These are phyloP conservation scores for Physocephala rufipes DNA, from an alignment of 2,888 invertebrate genomes.

Conservation along the genomic window DNA sequence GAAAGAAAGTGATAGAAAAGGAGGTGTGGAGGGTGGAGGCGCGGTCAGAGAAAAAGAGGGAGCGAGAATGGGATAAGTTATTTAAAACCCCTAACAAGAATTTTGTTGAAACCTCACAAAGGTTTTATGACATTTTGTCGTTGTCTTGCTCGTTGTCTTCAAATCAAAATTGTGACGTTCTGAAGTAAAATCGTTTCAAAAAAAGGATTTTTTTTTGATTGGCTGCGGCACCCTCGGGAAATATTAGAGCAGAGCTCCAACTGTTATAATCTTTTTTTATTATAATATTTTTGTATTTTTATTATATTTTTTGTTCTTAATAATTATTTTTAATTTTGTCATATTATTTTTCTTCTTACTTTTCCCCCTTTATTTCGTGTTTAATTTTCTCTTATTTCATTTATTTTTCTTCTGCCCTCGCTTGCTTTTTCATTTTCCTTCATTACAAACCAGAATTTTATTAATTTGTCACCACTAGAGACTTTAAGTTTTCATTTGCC, in stretches of 20 bases:
- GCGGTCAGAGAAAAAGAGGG: neutral
- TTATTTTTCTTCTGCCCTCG: too few relatives aligned
- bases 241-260: too few relatives aligned
- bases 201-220: too few relatives aligned
- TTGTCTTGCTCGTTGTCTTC: too few relatives aligned
- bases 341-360: neutral
- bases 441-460: neutral
- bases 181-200: too few relatives aligned
- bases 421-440: neutral
- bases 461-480: constrained; percentile 14
- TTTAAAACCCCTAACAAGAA: too few relatives aligned
- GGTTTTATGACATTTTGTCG: too few relatives aligned
- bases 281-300: neutral
- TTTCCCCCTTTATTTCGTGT: constrained; percentile 13
- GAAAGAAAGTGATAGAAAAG: neutral
- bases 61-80: too few relatives aligned
- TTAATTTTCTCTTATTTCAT: neutral
- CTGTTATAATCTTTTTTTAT: neutral
- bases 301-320: neutral
- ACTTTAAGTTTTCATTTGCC: constrained; percentile 15
- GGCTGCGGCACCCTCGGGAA: too few relatives aligned
- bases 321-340: neutral
- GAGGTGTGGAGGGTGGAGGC: neutral
- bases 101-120: too few relatives aligned
- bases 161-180: too few relatives aligned